These are phyloP conservation scores for Pocillopora meandrina DNA, from an alignment of 92 coral and sea anemone species.

Conservation along the genomic window DNA sequence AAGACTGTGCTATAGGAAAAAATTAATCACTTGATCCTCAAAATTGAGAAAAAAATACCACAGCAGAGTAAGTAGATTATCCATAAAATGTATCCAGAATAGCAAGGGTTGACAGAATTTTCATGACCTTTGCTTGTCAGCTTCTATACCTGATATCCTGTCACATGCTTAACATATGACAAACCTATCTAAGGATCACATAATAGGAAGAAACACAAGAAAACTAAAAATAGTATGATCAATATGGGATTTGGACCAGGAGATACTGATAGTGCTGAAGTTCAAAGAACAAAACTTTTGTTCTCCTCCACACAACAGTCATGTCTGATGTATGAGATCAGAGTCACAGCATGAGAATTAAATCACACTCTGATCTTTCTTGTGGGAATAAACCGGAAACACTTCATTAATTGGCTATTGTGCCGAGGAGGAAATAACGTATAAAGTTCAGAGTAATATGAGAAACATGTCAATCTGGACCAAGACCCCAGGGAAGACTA, in stretches of 20 bases:
- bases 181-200: background rate
- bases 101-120: background rate
- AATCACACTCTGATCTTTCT: background rate
- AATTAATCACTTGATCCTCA: no score
- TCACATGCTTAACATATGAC: conserved; percentile 4
- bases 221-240: background rate
- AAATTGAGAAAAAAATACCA: background rate
- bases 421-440: conserved; percentile 14
- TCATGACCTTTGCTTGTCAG: background rate
- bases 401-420: conserved; percentile 2
- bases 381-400: conserved; percentile 6
- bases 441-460: conserved; percentile 17
- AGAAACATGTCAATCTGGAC: background rate
- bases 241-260: background rate
- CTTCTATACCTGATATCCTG: background rate
- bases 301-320: no score
- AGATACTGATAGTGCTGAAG: background rate
- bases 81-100: background rate
- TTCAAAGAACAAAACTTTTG: background rate
- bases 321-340: background rate
- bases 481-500: conserved; percentile 13
- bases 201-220: background rate
- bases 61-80: background rate
- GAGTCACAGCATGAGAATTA: background rate
- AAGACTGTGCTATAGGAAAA: no score